A percentile compares a stretch with the other conserved stretches of the same genome.
phyloP scores from a whole-genome alignment of 2,888 invertebrate species.

The Vannuccia rotundouncinata region DNA sequence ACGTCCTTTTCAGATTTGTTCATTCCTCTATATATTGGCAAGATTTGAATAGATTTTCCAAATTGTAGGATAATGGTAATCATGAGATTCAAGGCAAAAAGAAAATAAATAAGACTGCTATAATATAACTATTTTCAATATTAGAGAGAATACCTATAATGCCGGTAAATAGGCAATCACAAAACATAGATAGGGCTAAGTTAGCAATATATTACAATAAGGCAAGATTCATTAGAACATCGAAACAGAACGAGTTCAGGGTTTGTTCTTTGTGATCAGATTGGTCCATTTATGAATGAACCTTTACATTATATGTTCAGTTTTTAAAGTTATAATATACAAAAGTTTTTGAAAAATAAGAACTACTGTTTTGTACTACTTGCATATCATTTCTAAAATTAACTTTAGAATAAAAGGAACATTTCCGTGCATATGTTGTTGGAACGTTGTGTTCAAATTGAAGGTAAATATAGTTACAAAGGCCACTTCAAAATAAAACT shows the following conservation, averaged over 20 bases:
- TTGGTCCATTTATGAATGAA: too few species aligned
- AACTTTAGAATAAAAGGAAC: too few species aligned
- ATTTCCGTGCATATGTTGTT: background rate
- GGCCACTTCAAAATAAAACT: background rate
- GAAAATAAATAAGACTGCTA: background rate
- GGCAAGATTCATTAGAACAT: slow-evolving; percentile 9
- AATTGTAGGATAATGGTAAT: background rate
- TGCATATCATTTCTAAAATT: too few species aligned
- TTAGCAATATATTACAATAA: slow-evolving; percentile 11
- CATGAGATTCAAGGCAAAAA: slow-evolving; percentile 10
- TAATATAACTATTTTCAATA: too few species aligned
- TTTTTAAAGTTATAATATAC: too few species aligned
- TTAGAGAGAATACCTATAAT: background rate
- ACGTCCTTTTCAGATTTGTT: too few species aligned
- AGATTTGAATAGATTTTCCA: too few species aligned
- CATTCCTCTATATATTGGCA: too few species aligned
- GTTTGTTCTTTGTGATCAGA: too few species aligned
- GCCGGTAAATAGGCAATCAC: background rate
- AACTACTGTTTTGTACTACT: too few species aligned
- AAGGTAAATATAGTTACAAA: background rate
- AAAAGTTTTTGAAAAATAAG: too few species aligned
- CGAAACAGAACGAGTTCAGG: background rate
- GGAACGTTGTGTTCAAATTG: background rate
- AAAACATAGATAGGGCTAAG: background rate
- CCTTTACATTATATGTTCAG: too few species aligned